A percentile compares a stretch with the other conserved stretches of the same genome.
Evolutionary conservation across 2,888 invertebrate species (phyloP).

Genomic region (Dysmachus trigonus): DNA sequence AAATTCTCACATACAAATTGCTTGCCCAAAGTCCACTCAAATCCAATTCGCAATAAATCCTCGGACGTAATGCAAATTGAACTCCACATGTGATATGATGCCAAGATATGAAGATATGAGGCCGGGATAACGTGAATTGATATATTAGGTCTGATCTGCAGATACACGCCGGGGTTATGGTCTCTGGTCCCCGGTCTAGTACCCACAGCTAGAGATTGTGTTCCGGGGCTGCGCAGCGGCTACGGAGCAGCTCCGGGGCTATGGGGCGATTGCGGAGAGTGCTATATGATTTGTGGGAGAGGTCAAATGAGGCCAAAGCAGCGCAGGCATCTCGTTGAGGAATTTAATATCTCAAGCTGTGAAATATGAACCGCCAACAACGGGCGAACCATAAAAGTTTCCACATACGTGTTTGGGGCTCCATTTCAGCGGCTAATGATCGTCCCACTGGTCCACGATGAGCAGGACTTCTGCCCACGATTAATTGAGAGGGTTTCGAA

Average conservation of each 20-base stretch:
- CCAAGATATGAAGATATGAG: slow-evolving; percentile 48
- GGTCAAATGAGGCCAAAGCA: slow-evolving; percentile 49
- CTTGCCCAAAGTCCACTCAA: slow-evolving; percentile 43
- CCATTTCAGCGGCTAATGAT: slow-evolving; percentile 29
- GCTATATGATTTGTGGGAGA: slow-evolving; percentile 50
- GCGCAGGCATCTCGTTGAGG: slow-evolving; percentile 39
- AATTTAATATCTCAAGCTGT: slow-evolving; percentile 50
- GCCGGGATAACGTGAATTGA: slow-evolving; percentile 49
- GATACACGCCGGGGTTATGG: slow-evolving; percentile 49
- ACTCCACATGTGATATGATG: slow-evolving; percentile 45
- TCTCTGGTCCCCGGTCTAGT: slow-evolving; percentile 47
- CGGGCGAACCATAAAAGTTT: slow-evolving; percentile 15
- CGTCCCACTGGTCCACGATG: not conserved
- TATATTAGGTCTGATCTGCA: slow-evolving; percentile 50
- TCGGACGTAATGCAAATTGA: slow-evolving; percentile 45
- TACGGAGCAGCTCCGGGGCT: slow-evolving; percentile 27
- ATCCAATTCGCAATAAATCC: slow-evolving; percentile 49
- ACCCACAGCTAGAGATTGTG: slow-evolving; percentile 45
- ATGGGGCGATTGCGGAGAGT: not conserved
- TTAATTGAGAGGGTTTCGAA: not conserved
- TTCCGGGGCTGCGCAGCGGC: slow-evolving; percentile 7
- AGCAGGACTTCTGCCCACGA: not conserved
- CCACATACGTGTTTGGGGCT: slow-evolving; percentile 9
- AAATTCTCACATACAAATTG: slow-evolving; percentile 40
- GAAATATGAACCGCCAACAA: slow-evolving; percentile 48